Percentiles rank a stretch among this genome's conserved stretches.
phyloP scores from a whole-genome alignment of 2,888 invertebrate species.

The Tetragnatha montana region DNA sequence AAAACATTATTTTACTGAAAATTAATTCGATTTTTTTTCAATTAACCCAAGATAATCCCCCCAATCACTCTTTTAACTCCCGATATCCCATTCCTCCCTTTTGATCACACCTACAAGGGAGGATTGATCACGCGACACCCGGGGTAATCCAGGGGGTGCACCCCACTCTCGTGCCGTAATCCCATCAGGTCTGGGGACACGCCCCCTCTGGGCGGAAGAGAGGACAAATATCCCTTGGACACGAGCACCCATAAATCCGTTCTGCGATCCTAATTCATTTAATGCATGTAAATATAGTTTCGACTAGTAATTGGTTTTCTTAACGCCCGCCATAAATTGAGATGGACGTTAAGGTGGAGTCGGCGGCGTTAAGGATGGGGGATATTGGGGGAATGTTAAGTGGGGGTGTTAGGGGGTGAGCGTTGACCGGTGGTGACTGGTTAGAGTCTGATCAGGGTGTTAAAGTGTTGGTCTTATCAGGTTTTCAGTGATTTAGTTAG shows the following conservation, averaged over 20 bases:
- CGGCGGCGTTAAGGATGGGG: no score
- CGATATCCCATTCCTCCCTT: not conserved
- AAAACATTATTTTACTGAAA: no score
- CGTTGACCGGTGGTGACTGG: no score
- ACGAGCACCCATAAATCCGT: constrained; percentile 35
- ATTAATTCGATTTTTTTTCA: no score
- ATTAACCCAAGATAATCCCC: no score
- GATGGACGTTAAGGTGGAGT: constrained; percentile 12
- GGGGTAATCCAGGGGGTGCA: not conserved
- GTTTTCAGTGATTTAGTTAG: no score
- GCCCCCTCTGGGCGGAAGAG: constrained; percentile 48
- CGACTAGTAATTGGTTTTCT: constrained; percentile 42
- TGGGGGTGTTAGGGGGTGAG: no score
- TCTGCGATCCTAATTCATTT: constrained; percentile 47
- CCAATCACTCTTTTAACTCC: not conserved
- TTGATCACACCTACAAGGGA: not conserved
- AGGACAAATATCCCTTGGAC: constrained; percentile 60
- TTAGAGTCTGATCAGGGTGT: no score
- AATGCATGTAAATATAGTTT: constrained; percentile 62
- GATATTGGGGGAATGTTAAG: no score
- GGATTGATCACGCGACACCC: not conserved
- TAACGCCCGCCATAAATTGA: constrained; percentile 39
- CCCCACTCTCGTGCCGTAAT: not conserved
- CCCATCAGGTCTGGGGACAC: not conserved
- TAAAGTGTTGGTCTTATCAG: no score